These are phyloP conservation scores for Catharus fuscescens DNA, from an alignment of 2,113 vertebrate species.

Conservation along the genomic window DNA sequence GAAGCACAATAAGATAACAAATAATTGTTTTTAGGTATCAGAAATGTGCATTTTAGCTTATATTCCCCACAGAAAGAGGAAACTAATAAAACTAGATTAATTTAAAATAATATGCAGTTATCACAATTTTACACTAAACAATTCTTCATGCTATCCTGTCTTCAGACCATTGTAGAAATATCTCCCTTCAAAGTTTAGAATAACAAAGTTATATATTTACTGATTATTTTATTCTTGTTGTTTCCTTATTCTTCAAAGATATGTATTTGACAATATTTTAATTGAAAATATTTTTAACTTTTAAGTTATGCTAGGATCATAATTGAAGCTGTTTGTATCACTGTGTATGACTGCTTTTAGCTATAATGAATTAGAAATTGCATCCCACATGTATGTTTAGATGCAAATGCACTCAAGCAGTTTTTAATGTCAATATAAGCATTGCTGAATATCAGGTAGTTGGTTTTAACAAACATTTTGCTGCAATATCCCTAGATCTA, in stretches of 20 bases:
- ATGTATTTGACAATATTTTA: neutral
- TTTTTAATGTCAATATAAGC: neutral
- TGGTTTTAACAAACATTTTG: neutral
- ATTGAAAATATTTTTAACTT: neutral
- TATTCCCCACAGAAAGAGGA: neutral
- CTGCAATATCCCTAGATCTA: neutral
- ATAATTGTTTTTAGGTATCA: neutral
- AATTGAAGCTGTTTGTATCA: neutral
- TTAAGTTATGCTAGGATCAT: neutral
- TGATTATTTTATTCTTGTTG: neutral
- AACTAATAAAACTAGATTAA: slow-evolving; percentile 20
- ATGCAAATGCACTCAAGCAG: neutral
- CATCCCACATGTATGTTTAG: neutral
- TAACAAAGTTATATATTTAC: neutral
- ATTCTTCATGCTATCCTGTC: neutral
- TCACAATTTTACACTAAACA: neutral
- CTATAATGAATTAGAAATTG: neutral
- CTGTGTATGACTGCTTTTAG: neutral
- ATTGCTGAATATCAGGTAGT: neutral
- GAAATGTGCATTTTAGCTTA: neutral
- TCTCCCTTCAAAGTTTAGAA: neutral
- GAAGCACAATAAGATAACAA: neutral
- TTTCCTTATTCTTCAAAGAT: neutral
- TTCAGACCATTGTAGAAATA: neutral
- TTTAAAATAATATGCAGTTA: slow-evolving; percentile 36